Conservation (phyloP, 2,888 invertebrate species). For the Himalopsyche kuldschensis region DNA sequence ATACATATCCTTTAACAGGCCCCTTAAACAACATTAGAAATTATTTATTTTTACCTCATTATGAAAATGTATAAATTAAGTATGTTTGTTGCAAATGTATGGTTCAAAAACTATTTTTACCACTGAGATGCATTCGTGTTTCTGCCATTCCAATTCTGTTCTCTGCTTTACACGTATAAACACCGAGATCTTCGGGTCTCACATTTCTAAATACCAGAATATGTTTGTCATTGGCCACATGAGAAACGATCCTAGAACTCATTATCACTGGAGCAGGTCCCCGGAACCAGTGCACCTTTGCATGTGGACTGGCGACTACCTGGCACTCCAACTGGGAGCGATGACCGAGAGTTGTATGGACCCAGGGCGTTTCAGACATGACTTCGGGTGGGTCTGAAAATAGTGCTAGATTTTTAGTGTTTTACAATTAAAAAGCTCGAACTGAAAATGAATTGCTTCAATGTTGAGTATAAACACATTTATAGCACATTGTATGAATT, state of each 20-base stretch:
- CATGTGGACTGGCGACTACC: constrained; percentile 70
- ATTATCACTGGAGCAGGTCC: constrained; percentile 62
- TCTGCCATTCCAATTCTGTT: constrained; percentile 75
- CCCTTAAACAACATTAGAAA: background rate
- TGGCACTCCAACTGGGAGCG: constrained; percentile 70
- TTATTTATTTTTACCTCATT: too few relatives aligned
- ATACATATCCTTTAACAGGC: background rate
- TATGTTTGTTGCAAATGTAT: background rate
- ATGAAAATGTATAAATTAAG: background rate
- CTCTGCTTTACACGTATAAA: constrained; percentile 76
- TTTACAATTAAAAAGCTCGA: too few relatives aligned
- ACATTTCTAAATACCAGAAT: constrained; percentile 71
- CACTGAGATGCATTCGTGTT: constrained; percentile 72
- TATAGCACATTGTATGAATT: too few relatives aligned
- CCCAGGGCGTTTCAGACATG: constrained; percentile 64
- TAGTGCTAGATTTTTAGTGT: background rate
- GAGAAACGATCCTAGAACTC: constrained; percentile 55
- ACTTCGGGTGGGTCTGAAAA: constrained; percentile 74
- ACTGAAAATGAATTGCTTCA: background rate
- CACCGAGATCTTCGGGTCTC: constrained; percentile 70
- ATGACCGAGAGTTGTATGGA: constrained; percentile 74
- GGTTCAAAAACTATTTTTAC: constrained; percentile 46
- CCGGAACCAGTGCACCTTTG: constrained; percentile 69
- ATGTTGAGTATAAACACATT: too few relatives aligned
- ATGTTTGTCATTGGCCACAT: constrained; percentile 61